Conservation (phyloP, 2,888 invertebrate species). For the Diabrotica balteata region DNA sequence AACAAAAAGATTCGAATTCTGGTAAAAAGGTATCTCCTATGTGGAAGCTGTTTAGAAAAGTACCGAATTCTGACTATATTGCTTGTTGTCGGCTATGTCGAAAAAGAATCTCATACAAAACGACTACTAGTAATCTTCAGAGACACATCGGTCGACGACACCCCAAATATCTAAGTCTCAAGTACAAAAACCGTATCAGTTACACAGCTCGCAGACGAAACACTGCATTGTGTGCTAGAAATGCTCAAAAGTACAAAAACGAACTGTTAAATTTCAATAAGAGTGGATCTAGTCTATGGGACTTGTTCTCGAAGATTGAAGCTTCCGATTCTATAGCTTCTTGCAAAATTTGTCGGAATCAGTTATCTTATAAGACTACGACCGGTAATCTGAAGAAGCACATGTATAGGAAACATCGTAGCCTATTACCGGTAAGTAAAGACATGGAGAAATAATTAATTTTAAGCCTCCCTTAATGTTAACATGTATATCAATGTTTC, state of each 20-base stretch:
- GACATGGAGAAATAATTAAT: neutral
- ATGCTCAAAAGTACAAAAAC: no score
- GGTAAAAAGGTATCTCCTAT: neutral
- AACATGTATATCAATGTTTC: no score
- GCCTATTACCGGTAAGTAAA: slow-evolving; percentile 1
- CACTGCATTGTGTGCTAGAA: no score
- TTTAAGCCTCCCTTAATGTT: no score
- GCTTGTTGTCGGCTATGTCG: slow-evolving; percentile 2
- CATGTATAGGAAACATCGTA: slow-evolving; percentile 8
- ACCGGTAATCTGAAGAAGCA: slow-evolving; percentile 9
- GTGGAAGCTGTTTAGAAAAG: slow-evolving; percentile 4
- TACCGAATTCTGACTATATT: neutral
- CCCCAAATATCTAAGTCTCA: neutral
- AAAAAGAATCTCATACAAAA: slow-evolving; percentile 3
- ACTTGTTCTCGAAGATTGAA: slow-evolving; percentile 5
- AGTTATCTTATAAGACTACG: slow-evolving; percentile 10
- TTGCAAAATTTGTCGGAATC: slow-evolving; percentile 9
- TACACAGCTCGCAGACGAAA: no score
- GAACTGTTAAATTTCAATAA: neutral
- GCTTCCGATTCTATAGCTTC: slow-evolving; percentile 10
- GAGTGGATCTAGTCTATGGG: slow-evolving; percentile 7
- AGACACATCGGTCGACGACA: neutral
- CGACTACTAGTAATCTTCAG: slow-evolving; percentile 5
- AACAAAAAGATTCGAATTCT: slow-evolving; percentile 3
- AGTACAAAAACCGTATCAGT: no score